A percentile compares a stretch with the other conserved stretches of the same genome.
Evolutionary conservation across 2,113 vertebrate species (phyloP).

Genomic region (Bubo bubo): DNA sequence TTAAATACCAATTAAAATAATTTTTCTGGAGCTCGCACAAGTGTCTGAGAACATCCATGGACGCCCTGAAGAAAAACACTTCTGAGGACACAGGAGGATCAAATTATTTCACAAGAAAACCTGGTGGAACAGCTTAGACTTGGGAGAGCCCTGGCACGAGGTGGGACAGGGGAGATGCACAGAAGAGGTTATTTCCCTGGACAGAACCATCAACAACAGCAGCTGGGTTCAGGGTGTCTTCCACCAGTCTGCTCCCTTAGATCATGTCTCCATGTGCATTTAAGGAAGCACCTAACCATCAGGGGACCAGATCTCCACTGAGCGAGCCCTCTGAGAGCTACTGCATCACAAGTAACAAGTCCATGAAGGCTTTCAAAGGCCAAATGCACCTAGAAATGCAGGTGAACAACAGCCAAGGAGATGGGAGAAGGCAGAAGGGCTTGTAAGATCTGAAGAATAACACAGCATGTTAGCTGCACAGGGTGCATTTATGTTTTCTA

Average conservation of each 20-base stretch:
- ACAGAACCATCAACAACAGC: neutral
- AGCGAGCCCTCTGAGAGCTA: neutral
- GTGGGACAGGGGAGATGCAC: neutral
- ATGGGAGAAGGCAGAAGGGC: no score
- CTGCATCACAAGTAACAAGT: neutral
- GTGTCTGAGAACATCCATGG: neutral
- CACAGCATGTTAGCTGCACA: accelerated
- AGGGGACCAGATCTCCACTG: neutral
- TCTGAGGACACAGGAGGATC: neutral
- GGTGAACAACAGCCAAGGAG: neutral
- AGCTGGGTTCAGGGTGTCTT: neutral
- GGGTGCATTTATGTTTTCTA: neutral
- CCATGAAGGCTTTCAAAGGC: neutral
- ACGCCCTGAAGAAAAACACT: neutral
- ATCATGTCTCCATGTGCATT: accelerated
- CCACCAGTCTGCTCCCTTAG: neutral
- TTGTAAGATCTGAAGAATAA: neutral
- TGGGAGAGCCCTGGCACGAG: neutral
- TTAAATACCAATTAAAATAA: neutral
- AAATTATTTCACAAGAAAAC: neutral
- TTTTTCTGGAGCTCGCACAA: neutral
- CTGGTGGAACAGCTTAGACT: neutral
- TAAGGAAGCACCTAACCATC: neutral
- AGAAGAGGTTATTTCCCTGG: neutral
- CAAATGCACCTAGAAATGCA: neutral